A percentile compares a stretch with the other conserved stretches of the same genome.
These are phyloP conservation scores for Rhysida immarginata DNA, from an alignment of 1,140 invertebrate genomes.

Conservation along the genomic window DNA sequence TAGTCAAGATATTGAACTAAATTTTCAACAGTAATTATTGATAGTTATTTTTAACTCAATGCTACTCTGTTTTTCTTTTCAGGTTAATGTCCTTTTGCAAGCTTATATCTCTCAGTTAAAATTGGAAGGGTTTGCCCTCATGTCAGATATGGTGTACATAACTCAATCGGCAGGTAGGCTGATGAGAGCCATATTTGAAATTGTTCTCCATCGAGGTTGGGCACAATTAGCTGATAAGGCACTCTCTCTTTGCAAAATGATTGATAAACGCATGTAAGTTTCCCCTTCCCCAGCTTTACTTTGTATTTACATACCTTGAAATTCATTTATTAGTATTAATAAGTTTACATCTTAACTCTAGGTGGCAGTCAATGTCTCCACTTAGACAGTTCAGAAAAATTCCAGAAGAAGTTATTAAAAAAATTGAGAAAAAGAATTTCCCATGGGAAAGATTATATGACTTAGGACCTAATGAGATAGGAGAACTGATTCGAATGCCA, in stretches of 20 bases:
- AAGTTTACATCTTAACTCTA: too few relatives aligned
- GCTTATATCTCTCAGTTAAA: slow-evolving; percentile 98
- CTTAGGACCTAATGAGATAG: slow-evolving; percentile 91
- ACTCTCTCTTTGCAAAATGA: slow-evolving; percentile 94
- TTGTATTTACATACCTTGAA: neutral
- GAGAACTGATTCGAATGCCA: slow-evolving; percentile 86
- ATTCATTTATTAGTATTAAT: neutral
- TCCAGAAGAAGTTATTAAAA: slow-evolving; percentile 93
- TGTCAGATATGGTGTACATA: slow-evolving; percentile 99
- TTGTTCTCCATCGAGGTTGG: slow-evolving; percentile 81
- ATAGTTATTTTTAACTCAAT: neutral
- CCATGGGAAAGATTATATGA: slow-evolving; percentile 91
- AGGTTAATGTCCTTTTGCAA: slow-evolving; percentile 86
- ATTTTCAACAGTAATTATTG: too few relatives aligned
- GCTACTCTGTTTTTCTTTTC: slow-evolving; percentile 15
- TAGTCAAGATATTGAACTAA: too few relatives aligned
- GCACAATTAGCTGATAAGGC: slow-evolving; percentile 94
- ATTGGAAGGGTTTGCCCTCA: slow-evolving; percentile 92
- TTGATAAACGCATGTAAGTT: slow-evolving; percentile 93
- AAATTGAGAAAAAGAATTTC: slow-evolving; percentile 96
- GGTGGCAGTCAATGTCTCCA: slow-evolving; percentile 99
- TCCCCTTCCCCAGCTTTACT: slow-evolving; percentile 20
- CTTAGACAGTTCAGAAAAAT: slow-evolving; percentile 95
- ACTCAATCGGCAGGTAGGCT: slow-evolving; percentile 92
- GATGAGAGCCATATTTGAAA: slow-evolving; percentile 95